Base-by-base conservation (phyloP, 2,888 invertebrate species). In the Melieria picta region DNA sequence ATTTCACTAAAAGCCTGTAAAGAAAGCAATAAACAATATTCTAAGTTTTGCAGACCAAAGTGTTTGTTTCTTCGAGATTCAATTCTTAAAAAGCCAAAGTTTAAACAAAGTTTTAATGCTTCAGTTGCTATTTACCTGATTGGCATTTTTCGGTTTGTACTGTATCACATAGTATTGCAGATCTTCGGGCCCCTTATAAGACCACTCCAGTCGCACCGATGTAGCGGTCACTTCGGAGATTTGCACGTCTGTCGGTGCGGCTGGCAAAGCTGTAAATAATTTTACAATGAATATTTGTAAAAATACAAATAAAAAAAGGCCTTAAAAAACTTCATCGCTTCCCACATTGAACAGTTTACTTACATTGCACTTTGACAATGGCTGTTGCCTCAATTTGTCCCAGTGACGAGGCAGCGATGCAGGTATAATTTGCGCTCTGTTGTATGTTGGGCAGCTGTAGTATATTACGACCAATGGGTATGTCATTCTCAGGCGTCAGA, bases 141-240 rank as follows among this genome's bases (percentile, higher is more conserved):
- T 94, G 69, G 96, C 95, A 87, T 94, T 94, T 89, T 96, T 97
- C 61, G 96, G 96, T 86, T 97, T 97, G 90, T 97, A 98, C 87
- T 97, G 96, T 81, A 99, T 95, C 78, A 97, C 95, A 88, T 97
- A 99, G 87, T 97, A 97, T 82, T 94, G 94, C n/a, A 97, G 91
- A 81, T 97, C 96, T 82, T 95, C 94, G 1, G 94, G 91, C 11
- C 93, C 93, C 80, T 93, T 94, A 88, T 96, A 96, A 0, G 94
- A 93, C 99, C 99, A 99, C 11, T 94, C 92, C 72, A 99, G 89
- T 69, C 96, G 91, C 43, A 99, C 96, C 3, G 97, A 95, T 30
- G 95, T 95, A 7, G 98, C 95, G 4, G 97, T 97, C 79, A 98
- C 94, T 86, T 98, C 98, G 3, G 96, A 95, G 46, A 96, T 93